Base-by-base conservation (phyloP, 2,888 invertebrate species). In the Ctena decussata region DNA sequence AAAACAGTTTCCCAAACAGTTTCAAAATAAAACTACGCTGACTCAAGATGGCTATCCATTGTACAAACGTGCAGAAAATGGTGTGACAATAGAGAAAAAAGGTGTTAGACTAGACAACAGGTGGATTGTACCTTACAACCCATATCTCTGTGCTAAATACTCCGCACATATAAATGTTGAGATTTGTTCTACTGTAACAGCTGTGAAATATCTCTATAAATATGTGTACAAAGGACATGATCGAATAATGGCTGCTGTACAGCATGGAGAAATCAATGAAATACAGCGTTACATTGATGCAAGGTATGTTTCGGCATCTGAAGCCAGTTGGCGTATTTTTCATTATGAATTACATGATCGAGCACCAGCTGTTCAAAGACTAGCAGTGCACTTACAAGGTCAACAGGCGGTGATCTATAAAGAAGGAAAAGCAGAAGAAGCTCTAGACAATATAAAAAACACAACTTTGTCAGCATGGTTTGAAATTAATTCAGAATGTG, bases 291-390 rank as follows among this genome's bases (percentile, higher is more conserved):
- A 75, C 53, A 32, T 75, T 53, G 53, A 57, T 53, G 75, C 75
- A 46, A 75, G 75, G 27, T 75, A 75, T 53, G 32, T 75, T 3
- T 49, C 53, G 12, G 49, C 57, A 21, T 75, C 75, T 77, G 95
- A 96, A 90, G 95, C 94, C 6, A 84, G 89, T n/a, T 96, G 95
- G 95, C 78, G 94, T 39, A 88, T 95, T 32, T 91, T 93, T 75
- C 89, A 90, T 15, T 94, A 93, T 92, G 76, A 91, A 76, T 81
- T 95, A 70, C 95, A 94, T 90, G 92, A 94, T 76, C 74, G 91
- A 24, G 53, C 87, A 76, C 94, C 93, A 15, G 79, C 91, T 44
- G 88, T 91, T 46, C 69, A 90, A 5, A 88, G 80, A 32, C 80
- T 93, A 11, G 73, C 82, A 27, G 87, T 91, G 1, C 91, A 93